A percentile compares a stretch with the other conserved stretches of the same genome.
phyloP scores from a whole-genome alignment of 2,797 vertebrate species.

The Sebastes ruberrimus region DNA sequence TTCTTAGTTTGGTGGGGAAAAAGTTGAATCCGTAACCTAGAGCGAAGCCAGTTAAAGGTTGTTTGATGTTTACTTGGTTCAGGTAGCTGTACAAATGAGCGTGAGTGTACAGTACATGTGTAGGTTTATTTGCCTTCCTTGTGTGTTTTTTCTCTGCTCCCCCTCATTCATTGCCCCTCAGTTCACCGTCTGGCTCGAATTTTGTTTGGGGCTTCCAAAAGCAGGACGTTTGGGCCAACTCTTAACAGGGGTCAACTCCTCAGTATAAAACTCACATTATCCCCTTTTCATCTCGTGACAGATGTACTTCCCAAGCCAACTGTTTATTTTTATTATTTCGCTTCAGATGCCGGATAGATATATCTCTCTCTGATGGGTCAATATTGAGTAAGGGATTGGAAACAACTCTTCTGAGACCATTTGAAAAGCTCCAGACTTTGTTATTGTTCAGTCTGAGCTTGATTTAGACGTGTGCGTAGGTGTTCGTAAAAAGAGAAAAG shows the following conservation, averaged over 20 bases:
- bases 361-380: constrained; percentile 70
- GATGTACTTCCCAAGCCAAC: constrained; percentile 55
- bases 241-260: constrained; percentile 71
- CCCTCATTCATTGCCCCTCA: constrained; percentile 60
- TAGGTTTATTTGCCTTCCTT: constrained; percentile 53
- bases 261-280: constrained; percentile 72
- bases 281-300: constrained; percentile 68
- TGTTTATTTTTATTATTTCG: constrained; percentile 74
- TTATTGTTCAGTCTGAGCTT: constrained; percentile 79
- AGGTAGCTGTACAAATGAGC: constrained; percentile 38
- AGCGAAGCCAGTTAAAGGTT: constrained; percentile 19
- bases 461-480: constrained; percentile 72
- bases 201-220: constrained; percentile 65
- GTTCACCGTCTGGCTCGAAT: constrained; percentile 67
- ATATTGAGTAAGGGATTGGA: constrained; percentile 66
- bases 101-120: constrained; percentile 11
- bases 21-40: neutral
- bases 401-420: constrained; percentile 72
- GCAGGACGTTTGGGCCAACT: constrained; percentile 57
- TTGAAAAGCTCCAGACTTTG: constrained; percentile 73
- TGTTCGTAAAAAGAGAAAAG: constrained; percentile 63
- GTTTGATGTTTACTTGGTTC: constrained; percentile 26
- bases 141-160: constrained; percentile 37
- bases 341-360: constrained; percentile 65
- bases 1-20: constrained; percentile 1